Conservation (phyloP, 2,888 invertebrate genomes). For the Oithona nana region DNA sequence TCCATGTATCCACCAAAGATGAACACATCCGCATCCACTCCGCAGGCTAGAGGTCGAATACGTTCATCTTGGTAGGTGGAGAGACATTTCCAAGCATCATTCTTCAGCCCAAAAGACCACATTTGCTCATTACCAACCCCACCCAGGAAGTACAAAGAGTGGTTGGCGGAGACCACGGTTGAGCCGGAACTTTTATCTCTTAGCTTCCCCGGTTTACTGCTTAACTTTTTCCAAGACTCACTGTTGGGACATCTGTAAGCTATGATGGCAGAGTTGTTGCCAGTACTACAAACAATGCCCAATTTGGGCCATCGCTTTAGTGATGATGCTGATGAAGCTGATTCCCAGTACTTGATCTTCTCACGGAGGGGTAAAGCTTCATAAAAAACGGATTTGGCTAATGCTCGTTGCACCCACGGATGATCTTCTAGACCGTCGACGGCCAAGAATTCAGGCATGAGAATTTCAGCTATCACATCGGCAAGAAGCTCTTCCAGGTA, state of each 20-base stretch:
- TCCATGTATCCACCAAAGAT: neutral
- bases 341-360: neutral
- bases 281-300: neutral
- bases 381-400: neutral
- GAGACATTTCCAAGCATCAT: neutral
- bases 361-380: neutral
- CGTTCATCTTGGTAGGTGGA: neutral
- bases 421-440: neutral
- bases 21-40: neutral
- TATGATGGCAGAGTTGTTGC: neutral
- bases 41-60: neutral
- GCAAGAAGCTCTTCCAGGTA: neutral
- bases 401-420: neutral
- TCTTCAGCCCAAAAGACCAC: neutral
- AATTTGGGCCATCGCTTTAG: neutral
- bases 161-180: neutral
- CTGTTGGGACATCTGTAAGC: neutral
- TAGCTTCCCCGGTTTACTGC: neutral
- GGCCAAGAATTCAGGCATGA: neutral
- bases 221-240: neutral
- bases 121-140: neutral
- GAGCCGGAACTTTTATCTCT: neutral
- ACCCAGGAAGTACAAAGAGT: neutral
- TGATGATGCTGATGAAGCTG: too few species aligned
- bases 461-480: neutral